A percentile compares a stretch with the other conserved stretches of the same genome.
Conservation (phyloP, 2,888 invertebrate species). For the Mongoloraphidia duomilia region DNA sequence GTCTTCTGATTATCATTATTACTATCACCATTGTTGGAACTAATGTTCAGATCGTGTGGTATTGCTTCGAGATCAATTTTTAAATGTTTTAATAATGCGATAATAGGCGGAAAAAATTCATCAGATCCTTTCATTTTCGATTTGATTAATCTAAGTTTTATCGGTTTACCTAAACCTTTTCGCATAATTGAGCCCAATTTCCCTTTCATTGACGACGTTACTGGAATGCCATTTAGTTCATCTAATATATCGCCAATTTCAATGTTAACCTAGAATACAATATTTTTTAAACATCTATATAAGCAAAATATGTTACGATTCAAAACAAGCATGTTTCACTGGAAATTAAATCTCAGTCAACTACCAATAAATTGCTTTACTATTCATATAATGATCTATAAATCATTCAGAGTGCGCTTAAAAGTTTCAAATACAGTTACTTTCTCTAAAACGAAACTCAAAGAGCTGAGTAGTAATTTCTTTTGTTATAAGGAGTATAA, state of each 20-base stretch:
- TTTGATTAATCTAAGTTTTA: slow-evolving; percentile 36
- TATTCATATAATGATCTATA: not conserved
- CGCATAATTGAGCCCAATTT: slow-evolving; percentile 34
- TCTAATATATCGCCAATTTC: slow-evolving; percentile 47
- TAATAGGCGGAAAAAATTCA: slow-evolving; percentile 33
- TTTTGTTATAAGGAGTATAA: too few relatives aligned
- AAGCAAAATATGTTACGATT: not conserved
- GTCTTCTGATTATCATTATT: slow-evolving; percentile 9
- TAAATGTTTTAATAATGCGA: slow-evolving; percentile 21
- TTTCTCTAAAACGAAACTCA: too few relatives aligned
- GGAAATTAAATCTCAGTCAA: too few relatives aligned
- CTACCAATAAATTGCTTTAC: too few relatives aligned
- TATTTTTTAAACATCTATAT: slow-evolving; percentile 4
- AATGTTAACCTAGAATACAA: slow-evolving; percentile 35
- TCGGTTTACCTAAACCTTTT: slow-evolving; percentile 31
- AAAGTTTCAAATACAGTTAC: too few relatives aligned
- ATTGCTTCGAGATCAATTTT: slow-evolving; percentile 19
- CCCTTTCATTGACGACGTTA: slow-evolving; percentile 32
- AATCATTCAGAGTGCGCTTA: not conserved
- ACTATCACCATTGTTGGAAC: too few relatives aligned
- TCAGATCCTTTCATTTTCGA: slow-evolving; percentile 29
- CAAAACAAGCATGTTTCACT: too few relatives aligned
- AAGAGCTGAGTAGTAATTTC: too few relatives aligned
- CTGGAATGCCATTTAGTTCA: slow-evolving; percentile 40
- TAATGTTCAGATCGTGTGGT: too few relatives aligned